Percentiles rank a stretch among this genome's conserved stretches.
Evolutionary conservation across 1,140 invertebrate species (phyloP).

Genomic region (Drosophila littoralis): DNA sequence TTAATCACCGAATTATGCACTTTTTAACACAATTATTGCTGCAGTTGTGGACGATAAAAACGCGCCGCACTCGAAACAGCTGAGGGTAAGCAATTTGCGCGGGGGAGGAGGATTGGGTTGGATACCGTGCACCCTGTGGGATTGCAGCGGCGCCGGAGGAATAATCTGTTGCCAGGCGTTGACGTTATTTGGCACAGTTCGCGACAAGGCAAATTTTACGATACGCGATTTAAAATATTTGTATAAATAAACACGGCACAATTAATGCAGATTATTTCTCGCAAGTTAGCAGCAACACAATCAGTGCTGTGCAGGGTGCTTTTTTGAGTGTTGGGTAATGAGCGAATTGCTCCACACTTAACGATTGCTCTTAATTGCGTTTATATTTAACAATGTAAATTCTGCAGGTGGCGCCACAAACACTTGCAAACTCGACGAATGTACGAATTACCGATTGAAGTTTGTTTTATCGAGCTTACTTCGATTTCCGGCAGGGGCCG

Average conservation of each 20-base stretch:
- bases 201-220: background rate
- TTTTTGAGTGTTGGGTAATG: conserved; percentile 10
- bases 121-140: conserved; percentile 43
- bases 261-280: conserved; percentile 11
- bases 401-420: background rate
- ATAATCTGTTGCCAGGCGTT: conserved; percentile 14
- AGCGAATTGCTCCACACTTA: background rate
- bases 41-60: background rate
- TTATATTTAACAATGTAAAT: conserved; percentile 1
- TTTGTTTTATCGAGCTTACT: too few species aligned
- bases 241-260: conserved; percentile 27
- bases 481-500: too few species aligned
- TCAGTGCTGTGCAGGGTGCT: background rate
- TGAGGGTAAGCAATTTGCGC: conserved; percentile 21
- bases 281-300: conserved; percentile 33
- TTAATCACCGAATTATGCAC: conserved; percentile 6
- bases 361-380: background rate
- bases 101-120: conserved; percentile 8
- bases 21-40: conserved; percentile 19
- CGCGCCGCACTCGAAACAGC: conserved; percentile 37
- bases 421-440: too few species aligned
- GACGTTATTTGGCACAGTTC: background rate
- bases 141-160: conserved; percentile 46
- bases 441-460: too few species aligned
- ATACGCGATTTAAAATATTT: conserved; percentile 16